Evolutionary conservation across 2,888 invertebrate species (phyloP), one percentile per base, ranked within the genome.

Genomic region (Dryocosmus kuriphilus): DNA sequence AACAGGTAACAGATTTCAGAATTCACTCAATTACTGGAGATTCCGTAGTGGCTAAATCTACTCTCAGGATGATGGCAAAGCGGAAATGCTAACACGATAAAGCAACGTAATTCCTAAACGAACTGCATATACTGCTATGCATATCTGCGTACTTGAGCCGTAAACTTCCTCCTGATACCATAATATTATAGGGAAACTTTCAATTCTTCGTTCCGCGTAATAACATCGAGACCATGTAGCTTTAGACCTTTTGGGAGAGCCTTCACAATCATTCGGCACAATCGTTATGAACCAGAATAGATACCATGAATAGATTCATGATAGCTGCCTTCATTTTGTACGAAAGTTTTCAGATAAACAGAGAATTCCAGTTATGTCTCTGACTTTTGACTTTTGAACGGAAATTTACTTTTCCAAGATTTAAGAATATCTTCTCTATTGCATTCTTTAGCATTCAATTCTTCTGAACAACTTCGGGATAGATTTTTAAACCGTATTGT

Each of bases 41-140:
- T 30, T 71, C 51, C 51, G 51, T 51, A n/a, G 71, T 27, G 11
- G n/a, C 71, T 30, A 71, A 27, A 71, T n/a, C 46, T 30, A 19
- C 27, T 71, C 9, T n/a, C 19, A 24, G 46, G 46, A 71, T 71
- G 41, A 51, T n/a, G 27, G 27, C 27, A 67, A 46, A 41, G 46
- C 67, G 41, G 46, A 71, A 19, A 30, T 51, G n/a, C 30, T 51
- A 51, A 51, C n/a, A 14, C n/a, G 51, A 71, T 71, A 32, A 51
- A 51, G 71, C 51, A 30, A 32, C n/a, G n/a, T 46, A 71, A 71
- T 71, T 71, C 32, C 51, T 51, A 71, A 71, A 71, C 16, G 51
- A 71, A 71, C 51, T n/a, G 9, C 51, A 51, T 63, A 63, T 71
- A 30, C 30, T n/a, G 24, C 11, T 11, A 32, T 11, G 30, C 27